phyloP scores from a whole-genome alignment of 2,113 vertebrate species.

The Hemichromis elongatus region DNA sequence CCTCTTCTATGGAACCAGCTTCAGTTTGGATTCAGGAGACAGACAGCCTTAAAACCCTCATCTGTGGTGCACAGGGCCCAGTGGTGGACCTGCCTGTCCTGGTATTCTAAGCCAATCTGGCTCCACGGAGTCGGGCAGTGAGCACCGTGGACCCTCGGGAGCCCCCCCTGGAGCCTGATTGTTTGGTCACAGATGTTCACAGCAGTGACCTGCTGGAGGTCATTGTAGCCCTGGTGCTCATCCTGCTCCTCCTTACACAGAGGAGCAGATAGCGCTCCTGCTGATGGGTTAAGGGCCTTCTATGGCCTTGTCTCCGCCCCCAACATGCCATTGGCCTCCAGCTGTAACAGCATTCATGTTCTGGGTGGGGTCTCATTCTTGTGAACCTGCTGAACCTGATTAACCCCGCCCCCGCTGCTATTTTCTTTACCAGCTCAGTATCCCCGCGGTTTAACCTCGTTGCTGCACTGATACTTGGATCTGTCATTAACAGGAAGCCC shows the following conservation, averaged over 20 bases:
- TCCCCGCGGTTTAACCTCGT: not conserved
- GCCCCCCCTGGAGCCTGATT: too few relatives aligned
- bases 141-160: not conserved
- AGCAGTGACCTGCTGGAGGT: too few relatives aligned
- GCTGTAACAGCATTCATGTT: not conserved
- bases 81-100: too few relatives aligned
- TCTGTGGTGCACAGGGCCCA: too few relatives aligned
- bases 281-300: not conserved
- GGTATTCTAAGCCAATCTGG: too few relatives aligned
- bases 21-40: too few relatives aligned
- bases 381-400: not conserved
- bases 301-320: not conserved
- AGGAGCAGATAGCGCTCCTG: too few relatives aligned
- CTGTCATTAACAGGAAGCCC: not conserved
- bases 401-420: not conserved
- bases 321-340: not conserved
- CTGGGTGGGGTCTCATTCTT: not conserved
- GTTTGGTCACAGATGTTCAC: too few relatives aligned
- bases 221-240: too few relatives aligned
- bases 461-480: not conserved
- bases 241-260: too few relatives aligned
- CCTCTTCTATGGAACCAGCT: too few relatives aligned
- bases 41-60: too few relatives aligned
- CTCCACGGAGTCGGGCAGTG: not conserved
- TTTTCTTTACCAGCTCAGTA: not conserved